A percentile compares a stretch with the other conserved stretches of the same genome.
Conservation (phyloP, 2,888 invertebrate species). For the Syrphus vitripennis region DNA sequence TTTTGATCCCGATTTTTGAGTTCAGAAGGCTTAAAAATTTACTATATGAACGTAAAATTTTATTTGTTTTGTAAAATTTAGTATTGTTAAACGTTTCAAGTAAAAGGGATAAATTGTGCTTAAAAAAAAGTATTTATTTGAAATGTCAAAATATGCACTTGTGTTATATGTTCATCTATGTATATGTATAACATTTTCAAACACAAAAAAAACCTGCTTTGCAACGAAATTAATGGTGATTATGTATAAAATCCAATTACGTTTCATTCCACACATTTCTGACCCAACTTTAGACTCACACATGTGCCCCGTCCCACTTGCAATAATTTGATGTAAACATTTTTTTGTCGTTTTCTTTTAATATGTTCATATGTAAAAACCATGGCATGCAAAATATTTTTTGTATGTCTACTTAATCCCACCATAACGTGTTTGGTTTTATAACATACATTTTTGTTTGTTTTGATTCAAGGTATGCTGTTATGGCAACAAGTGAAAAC, state of each 20-base stretch:
- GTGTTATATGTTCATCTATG: no score
- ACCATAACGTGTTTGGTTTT: not conserved
- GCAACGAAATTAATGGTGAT: not conserved
- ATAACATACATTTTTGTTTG: not conserved
- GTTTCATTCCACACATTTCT: not conserved
- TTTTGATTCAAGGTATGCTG: constrained; percentile 17
- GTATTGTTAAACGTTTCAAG: no score
- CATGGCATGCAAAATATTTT: constrained; percentile 4
- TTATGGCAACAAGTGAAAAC: not conserved
- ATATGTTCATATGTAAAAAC: not conserved
- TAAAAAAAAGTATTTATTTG: no score
- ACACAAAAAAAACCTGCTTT: not conserved
- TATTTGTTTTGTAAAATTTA: no score
- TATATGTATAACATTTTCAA: no score
- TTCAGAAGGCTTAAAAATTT: no score
- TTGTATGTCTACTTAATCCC: not conserved
- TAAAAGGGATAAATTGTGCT: no score
- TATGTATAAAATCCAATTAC: not conserved
- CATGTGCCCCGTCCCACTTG: no score
- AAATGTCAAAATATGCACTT: no score
- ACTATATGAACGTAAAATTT: no score
- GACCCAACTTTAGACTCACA: not conserved
- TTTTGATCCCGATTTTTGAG: no score
- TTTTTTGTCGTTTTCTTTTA: not conserved
- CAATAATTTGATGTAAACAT: not conserved